phyloP scores from a whole-genome alignment of 1,140 invertebrate species.

The Ganaspis sp. region DNA sequence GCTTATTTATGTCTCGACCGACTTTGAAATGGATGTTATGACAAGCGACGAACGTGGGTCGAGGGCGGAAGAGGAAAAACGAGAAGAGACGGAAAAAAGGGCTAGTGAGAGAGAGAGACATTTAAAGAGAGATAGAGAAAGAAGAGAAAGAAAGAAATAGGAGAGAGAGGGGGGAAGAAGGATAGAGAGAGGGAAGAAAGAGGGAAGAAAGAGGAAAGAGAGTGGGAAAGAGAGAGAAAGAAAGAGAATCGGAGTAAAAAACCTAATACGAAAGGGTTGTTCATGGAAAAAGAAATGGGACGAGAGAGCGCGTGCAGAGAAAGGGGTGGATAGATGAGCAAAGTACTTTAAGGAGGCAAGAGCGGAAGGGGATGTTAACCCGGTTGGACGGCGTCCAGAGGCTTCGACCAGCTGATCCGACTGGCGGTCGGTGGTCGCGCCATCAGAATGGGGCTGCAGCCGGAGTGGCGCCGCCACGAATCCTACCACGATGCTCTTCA shows the following conservation, averaged over 20 bases:
- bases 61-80: not conserved
- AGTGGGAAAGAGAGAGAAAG: conserved; percentile 29
- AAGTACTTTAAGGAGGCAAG: conserved; percentile 37
- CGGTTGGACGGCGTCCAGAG: conserved; percentile 74
- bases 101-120: conserved; percentile 30
- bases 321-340: conserved; percentile 26
- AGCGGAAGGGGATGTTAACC: conserved; percentile 67
- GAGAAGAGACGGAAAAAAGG: not conserved
- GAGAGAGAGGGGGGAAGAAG: no score
- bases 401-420: conserved; percentile 68
- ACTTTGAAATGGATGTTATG: conserved; percentile 25
- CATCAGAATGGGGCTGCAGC: conserved; percentile 64
- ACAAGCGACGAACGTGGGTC: conserved; percentile 29
- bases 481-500: conserved; percentile 62
- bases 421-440: conserved; percentile 41
- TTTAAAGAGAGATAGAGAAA: conserved; percentile 30
- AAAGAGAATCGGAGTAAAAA: conserved; percentile 34
- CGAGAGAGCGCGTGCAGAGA: conserved; percentile 29
- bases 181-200: no score
- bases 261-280: conserved; percentile 41
- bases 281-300: not conserved
- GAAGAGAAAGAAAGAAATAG: conserved; percentile 12
- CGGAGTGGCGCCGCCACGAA: conserved; percentile 72
- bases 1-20: conserved; percentile 25
- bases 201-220: conserved; percentile 25